phyloP scores from a whole-genome alignment of 1,140 invertebrate species.

The Hermatobates lingyangjiaoensis region DNA sequence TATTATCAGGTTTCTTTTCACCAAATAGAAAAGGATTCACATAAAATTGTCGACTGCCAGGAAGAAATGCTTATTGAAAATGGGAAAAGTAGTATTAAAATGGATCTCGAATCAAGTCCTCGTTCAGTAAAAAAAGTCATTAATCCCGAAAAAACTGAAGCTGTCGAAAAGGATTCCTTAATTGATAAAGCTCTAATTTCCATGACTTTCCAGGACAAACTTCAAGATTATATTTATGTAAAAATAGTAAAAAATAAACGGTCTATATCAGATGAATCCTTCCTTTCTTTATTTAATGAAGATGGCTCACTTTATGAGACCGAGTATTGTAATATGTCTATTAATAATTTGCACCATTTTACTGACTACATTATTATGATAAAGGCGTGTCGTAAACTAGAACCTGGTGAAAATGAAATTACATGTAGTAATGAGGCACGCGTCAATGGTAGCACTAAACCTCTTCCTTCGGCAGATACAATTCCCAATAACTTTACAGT shows the following conservation, averaged over 20 bases:
- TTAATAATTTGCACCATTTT: slow-evolving; percentile 38
- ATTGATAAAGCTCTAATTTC: slow-evolving; percentile 1
- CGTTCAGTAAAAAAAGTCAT: too few species aligned
- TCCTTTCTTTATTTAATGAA: neutral
- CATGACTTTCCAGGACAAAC: neutral
- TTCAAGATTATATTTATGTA: neutral
- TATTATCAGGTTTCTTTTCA: slow-evolving; percentile 54
- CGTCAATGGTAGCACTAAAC: slow-evolving; percentile 12
- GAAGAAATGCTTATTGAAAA: too few species aligned
- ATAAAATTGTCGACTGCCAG: too few species aligned
- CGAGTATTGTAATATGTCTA: neutral
- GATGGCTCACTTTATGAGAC: neutral
- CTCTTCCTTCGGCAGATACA: slow-evolving; percentile 12
- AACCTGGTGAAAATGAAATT: slow-evolving; percentile 14
- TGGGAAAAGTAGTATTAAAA: too few species aligned
- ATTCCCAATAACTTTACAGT: slow-evolving; percentile 3
- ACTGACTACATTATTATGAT: slow-evolving; percentile 47
- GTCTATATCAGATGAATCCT: too few species aligned
- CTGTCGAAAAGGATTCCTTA: too few species aligned
- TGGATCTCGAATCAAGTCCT: too few species aligned
- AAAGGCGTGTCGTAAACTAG: slow-evolving; percentile 43
- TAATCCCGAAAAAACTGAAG: too few species aligned
- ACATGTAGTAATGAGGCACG: slow-evolving; percentile 15
- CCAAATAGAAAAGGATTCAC: slow-evolving; percentile 20
- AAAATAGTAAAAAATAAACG: neutral